A percentile compares a stretch with the other conserved stretches of the same genome.
Evolutionary conservation across 1,140 invertebrate genomes (phyloP).

Genomic region (Hirudo medicinalis): DNA sequence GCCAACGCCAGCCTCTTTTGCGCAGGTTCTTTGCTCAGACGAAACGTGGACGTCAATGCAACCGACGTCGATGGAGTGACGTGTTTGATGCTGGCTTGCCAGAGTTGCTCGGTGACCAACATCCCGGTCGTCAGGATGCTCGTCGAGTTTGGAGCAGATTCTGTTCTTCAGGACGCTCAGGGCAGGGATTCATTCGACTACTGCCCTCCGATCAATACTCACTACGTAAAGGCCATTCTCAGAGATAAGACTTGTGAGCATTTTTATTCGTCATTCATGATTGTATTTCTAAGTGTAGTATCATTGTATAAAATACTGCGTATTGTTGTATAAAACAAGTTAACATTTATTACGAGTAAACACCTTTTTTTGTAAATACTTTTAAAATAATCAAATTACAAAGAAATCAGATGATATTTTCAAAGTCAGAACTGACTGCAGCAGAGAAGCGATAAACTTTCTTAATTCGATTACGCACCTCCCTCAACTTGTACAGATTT

Average conservation of each 20-base stretch:
- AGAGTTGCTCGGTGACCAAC: constrained; percentile 16
- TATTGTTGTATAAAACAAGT: background rate
- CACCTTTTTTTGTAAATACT: too few relatives aligned
- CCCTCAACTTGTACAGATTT: too few relatives aligned
- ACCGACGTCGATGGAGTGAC: constrained; percentile 22
- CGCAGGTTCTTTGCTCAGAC: constrained; percentile 16
- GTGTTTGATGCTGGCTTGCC: constrained; percentile 25
- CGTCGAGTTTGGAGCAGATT: constrained; percentile 25
- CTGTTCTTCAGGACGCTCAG: constrained; percentile 21
- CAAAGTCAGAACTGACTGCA: too few relatives aligned
- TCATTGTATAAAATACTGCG: background rate
- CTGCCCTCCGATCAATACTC: constrained; percentile 20
- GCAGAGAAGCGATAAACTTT: too few relatives aligned
- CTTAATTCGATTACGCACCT: too few relatives aligned
- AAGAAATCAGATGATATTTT: too few relatives aligned
- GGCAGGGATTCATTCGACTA: constrained; percentile 24
- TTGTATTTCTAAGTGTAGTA: background rate
- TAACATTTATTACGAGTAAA: too few relatives aligned
- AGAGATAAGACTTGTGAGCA: constrained; percentile 17
- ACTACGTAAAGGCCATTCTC: constrained; percentile 20
- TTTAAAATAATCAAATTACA: too few relatives aligned
- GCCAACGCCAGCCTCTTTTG: constrained; percentile 20
- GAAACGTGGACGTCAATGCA: constrained; percentile 17
- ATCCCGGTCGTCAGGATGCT: constrained; percentile 22
- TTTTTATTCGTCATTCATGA: background rate